These are phyloP conservation scores for Periophthalmodon schlosseri DNA, from an alignment of 2,113 vertebrate species.

Conservation along the genomic window DNA sequence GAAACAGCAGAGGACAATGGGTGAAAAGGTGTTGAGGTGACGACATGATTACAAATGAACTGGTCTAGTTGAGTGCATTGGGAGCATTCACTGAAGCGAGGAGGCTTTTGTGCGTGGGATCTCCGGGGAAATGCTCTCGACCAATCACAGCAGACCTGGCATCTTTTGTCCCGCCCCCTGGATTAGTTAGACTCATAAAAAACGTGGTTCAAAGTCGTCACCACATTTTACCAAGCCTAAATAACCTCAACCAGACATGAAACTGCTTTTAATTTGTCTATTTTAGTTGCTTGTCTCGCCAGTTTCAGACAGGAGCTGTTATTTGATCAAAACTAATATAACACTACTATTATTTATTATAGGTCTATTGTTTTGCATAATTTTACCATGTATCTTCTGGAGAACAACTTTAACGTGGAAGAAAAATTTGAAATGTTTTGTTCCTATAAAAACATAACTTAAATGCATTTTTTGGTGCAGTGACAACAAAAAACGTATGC, in stretches of 20 bases:
- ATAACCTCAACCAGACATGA: conserved; percentile 18
- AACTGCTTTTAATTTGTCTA: conserved; percentile 12
- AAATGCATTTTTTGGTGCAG: background rate
- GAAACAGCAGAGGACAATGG: conserved; percentile 31
- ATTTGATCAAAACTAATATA: background rate
- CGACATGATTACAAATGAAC: conserved; percentile 55
- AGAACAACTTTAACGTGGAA: too few species aligned
- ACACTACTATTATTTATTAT: background rate
- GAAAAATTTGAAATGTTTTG: background rate
- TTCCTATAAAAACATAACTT: conserved; percentile 1
- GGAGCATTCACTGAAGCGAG: conserved; percentile 48
- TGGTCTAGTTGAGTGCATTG: conserved; percentile 34
- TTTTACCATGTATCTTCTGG: too few species aligned
- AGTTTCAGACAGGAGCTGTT: too few species aligned
- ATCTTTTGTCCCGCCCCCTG: conserved; percentile 52
- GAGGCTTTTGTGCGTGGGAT: conserved; percentile 52
- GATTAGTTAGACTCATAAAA: conserved; percentile 34
- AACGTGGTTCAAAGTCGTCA: conserved; percentile 31
- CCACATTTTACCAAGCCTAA: conserved; percentile 36
- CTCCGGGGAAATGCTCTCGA: conserved; percentile 46
- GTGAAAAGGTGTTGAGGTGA: conserved; percentile 29
- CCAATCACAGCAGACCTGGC: conserved; percentile 1
- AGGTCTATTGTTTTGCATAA: background rate
- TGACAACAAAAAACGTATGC: background rate
- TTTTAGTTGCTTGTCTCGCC: background rate